Conservation (phyloP, 2,888 invertebrate species). For the Lamellibrachia columna region DNA sequence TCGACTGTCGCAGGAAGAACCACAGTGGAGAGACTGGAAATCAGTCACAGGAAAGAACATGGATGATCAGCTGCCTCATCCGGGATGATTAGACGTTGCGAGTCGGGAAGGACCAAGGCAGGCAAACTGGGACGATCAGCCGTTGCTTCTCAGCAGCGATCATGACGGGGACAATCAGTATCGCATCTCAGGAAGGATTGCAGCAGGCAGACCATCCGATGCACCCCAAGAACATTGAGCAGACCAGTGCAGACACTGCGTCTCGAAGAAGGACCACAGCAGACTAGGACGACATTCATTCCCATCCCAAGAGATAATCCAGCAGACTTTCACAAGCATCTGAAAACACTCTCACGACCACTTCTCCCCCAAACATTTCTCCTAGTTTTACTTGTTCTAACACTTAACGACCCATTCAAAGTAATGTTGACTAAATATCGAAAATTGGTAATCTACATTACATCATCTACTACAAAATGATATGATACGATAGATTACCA, state of each 20-base stretch:
- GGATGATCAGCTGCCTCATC: not conserved
- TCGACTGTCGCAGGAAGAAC: no score
- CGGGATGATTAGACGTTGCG: not conserved
- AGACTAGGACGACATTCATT: not conserved
- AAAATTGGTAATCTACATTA: no score
- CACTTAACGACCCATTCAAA: no score
- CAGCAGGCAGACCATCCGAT: not conserved
- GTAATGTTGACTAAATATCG: no score
- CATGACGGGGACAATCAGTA: not conserved
- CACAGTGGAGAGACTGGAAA: not conserved
- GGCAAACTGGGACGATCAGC: not conserved
- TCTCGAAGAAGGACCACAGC: not conserved
- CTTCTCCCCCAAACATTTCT: not conserved
- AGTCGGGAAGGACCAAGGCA: no score
- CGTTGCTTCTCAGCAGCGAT: not conserved
- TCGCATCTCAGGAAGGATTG: not conserved
- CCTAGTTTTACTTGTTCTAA: no score
- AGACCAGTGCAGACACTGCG: slow-evolving; percentile 12
- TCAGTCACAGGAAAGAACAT: not conserved
- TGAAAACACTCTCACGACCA: not conserved
- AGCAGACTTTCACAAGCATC: not conserved
- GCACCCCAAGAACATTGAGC: not conserved
- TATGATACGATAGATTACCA: no score
- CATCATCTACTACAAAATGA: no score
- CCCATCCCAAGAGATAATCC: not conserved